Conservation (phyloP, 2,888 invertebrate genomes). For the Kryphioiulus occultus region DNA sequence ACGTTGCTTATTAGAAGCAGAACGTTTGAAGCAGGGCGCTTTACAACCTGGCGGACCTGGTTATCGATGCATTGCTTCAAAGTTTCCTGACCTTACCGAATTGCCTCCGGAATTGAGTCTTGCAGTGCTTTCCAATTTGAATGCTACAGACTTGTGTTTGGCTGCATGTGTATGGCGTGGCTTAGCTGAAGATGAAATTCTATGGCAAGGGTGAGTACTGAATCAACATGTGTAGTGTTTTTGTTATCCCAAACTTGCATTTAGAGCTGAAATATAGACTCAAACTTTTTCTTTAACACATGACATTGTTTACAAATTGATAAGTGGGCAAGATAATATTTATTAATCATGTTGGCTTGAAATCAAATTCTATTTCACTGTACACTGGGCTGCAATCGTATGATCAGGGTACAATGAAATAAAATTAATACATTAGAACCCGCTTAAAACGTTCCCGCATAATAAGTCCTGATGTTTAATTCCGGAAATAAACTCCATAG, state of each 20-base stretch:
- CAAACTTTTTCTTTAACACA: background rate
- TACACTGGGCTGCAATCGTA: too few relatives aligned
- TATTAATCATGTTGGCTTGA: too few relatives aligned
- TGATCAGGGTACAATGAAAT: too few relatives aligned
- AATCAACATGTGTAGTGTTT: background rate
- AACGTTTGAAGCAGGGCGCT: constrained; percentile 50
- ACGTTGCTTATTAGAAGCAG: constrained; percentile 55
- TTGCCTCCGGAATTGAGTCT: constrained; percentile 65
- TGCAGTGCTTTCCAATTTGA: constrained; percentile 64
- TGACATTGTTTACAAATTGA: background rate
- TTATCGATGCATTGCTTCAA: constrained; percentile 38
- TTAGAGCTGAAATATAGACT: too few relatives aligned
- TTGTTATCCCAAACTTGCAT: background rate
- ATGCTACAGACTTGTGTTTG: constrained; percentile 66
- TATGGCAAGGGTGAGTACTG: constrained; percentile 64
- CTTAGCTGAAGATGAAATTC: constrained; percentile 64
- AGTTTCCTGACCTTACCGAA: constrained; percentile 63
- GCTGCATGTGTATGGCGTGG: constrained; percentile 66
- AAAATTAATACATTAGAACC: too few relatives aligned
- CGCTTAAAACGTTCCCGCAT: too few relatives aligned
- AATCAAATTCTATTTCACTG: too few relatives aligned
- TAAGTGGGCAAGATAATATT: background rate
- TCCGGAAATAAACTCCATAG: too few relatives aligned
- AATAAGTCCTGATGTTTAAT: too few relatives aligned
- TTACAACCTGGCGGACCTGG: background rate